A percentile compares a stretch with the other conserved stretches of the same genome.
These are phyloP conservation scores for Pandemis corylana DNA, from an alignment of 2,888 invertebrate species.

Conservation along the genomic window DNA sequence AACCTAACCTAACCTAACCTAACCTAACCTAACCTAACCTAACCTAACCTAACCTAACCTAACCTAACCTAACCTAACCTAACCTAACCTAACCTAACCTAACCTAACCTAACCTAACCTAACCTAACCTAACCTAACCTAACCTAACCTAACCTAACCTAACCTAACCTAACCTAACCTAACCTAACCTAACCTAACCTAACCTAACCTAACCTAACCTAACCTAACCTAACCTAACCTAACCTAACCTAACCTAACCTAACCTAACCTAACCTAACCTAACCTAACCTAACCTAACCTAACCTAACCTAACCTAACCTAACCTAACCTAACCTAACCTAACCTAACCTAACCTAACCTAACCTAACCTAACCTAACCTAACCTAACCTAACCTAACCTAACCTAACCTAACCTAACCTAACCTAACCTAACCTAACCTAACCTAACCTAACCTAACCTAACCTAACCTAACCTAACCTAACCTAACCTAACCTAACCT, in stretches of 20 bases:
- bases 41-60: constrained; percentile 39
- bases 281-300: constrained; percentile 12
- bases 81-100: constrained; percentile 43
- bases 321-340: constrained; percentile 44
- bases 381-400: too few relatives aligned
- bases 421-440: too few relatives aligned
- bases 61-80: constrained; percentile 42
- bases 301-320: constrained; percentile 44
- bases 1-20: constrained; percentile 7
- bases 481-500: too few relatives aligned
- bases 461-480: too few relatives aligned
- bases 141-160: constrained; percentile 36
- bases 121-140: constrained; percentile 43
- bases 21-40: constrained; percentile 37
- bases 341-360: constrained; percentile 43
- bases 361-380: too few relatives aligned
- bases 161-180: constrained; percentile 40
- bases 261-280: constrained; percentile 44
- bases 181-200: constrained; percentile 39
- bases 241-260: constrained; percentile 42
- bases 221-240: constrained; percentile 43
- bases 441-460: too few relatives aligned
- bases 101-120: constrained; percentile 44
- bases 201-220: constrained; percentile 43
- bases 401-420: too few relatives aligned